These are phyloP conservation scores for Physocephala rufipes DNA, from an alignment of 2,888 invertebrate species.

Conservation along the genomic window DNA sequence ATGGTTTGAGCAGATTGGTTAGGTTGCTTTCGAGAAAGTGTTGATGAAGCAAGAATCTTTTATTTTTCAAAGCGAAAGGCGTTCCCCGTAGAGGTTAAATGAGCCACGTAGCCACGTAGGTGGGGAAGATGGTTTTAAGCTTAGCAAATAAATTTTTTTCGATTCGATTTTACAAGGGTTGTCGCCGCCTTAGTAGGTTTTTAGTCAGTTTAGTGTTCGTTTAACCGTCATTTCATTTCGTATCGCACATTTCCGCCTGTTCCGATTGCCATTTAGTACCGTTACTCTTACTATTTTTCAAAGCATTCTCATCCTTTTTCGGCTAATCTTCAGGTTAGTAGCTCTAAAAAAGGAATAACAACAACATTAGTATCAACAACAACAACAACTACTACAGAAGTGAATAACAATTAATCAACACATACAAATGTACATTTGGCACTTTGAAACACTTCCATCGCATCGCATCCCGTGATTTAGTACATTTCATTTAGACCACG, in stretches of 20 bases:
- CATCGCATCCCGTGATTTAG: slow-evolving; percentile 45
- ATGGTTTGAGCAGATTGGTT: background rate
- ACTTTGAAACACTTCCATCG: slow-evolving; percentile 17
- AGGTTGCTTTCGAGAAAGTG: background rate
- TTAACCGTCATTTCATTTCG: background rate
- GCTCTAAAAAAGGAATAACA: background rate
- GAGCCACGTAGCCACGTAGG: too few relatives aligned
- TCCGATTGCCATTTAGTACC: background rate
- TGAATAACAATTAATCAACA: background rate
- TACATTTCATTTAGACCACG: slow-evolving; percentile 46
- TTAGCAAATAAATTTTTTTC: too few relatives aligned
- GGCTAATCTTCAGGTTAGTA: slow-evolving; percentile 16
- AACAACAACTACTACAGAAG: too few relatives aligned
- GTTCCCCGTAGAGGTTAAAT: too few relatives aligned
- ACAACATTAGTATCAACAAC: background rate
- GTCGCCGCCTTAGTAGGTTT: too few relatives aligned
- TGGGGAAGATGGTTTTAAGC: too few relatives aligned
- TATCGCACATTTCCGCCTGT: background rate
- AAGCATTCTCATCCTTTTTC: background rate
- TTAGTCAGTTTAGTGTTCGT: too few relatives aligned
- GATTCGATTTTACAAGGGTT: too few relatives aligned
- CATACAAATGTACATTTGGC: slow-evolving; percentile 15
- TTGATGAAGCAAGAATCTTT: slow-evolving; percentile 17
- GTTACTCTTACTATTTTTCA: slow-evolving; percentile 1
- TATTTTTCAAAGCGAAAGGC: background rate